Percentiles rank a stretch among this genome's conserved stretches.
These are phyloP conservation scores for Nymphalis c-album DNA, from an alignment of 2,888 invertebrate genomes.

Conservation along the genomic window DNA sequence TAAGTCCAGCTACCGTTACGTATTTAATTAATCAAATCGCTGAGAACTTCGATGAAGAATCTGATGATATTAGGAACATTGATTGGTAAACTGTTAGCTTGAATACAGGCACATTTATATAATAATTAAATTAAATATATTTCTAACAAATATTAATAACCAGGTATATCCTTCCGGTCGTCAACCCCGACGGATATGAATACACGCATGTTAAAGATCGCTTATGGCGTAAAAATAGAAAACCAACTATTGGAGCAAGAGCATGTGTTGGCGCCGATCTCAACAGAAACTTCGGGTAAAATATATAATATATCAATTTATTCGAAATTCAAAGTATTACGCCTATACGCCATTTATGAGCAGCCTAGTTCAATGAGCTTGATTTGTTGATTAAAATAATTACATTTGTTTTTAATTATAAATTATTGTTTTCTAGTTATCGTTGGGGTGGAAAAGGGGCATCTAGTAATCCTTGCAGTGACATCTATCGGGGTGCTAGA, in stretches of 20 bases:
- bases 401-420: too few species aligned
- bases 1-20: slow-evolving; percentile 90
- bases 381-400: too few species aligned
- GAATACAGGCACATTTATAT: not conserved
- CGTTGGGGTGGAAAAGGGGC: slow-evolving; percentile 94
- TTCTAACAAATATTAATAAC: slow-evolving; percentile 16
- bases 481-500: slow-evolving; percentile 89
- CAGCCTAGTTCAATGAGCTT: too few species aligned
- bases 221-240: slow-evolving; percentile 91
- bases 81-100: slow-evolving; percentile 60
- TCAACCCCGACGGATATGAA: slow-evolving; percentile 94
- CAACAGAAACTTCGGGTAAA: slow-evolving; percentile 91
- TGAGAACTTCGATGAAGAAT: slow-evolving; percentile 86
- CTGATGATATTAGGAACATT: slow-evolving; percentile 75
- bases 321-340: too few species aligned
- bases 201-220: slow-evolving; percentile 90
- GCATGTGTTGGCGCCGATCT: slow-evolving; percentile 89
- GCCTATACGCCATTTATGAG: too few species aligned
- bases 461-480: slow-evolving; percentile 90
- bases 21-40: slow-evolving; percentile 89
- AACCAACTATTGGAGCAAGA: slow-evolving; percentile 69
- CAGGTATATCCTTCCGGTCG: slow-evolving; percentile 87
- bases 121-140: not conserved
- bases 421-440: slow-evolving; percentile 70
- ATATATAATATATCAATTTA: not conserved